phyloP scores from a whole-genome alignment of 2,113 vertebrate species.

The Euleptes europaea region DNA sequence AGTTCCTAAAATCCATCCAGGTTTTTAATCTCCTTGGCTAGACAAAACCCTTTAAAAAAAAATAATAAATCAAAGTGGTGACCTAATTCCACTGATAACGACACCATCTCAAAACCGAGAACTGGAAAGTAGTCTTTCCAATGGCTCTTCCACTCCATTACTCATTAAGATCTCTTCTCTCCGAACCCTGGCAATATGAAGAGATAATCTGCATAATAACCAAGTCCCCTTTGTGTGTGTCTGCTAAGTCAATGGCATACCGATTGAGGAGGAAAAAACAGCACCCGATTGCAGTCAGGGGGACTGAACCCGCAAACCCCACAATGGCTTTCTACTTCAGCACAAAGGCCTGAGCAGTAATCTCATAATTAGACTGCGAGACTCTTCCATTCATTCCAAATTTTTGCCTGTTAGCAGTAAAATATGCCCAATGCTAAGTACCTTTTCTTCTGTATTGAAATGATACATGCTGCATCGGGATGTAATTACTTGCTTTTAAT shows the following conservation, averaged over 20 bases:
- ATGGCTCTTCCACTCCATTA: conserved; percentile 29
- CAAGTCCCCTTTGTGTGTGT: conserved; percentile 47
- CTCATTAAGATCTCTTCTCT: conserved; percentile 16
- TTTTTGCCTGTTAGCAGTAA: conserved; percentile 49
- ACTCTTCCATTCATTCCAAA: conserved; percentile 31
- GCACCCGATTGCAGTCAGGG: conserved; percentile 29
- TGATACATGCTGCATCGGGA: conserved; percentile 18
- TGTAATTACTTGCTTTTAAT: conserved; percentile 42
- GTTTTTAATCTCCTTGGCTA: not conserved
- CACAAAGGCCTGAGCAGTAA: conserved; percentile 43
- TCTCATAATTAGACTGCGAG: conserved; percentile 53
- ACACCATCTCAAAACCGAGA: conserved; percentile 32
- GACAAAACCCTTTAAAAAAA: conserved; percentile 24
- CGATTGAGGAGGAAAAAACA: conserved; percentile 51
- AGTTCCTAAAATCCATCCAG: not conserved
- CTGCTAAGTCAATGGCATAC: conserved; percentile 54
- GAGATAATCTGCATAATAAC: conserved; percentile 68
- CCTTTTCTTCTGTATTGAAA: conserved; percentile 39
- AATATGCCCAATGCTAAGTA: conserved; percentile 39
- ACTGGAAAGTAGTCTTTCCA: conserved; percentile 34
- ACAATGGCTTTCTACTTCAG: conserved; percentile 31
- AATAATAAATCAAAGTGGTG: conserved; percentile 34
- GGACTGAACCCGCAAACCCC: not conserved
- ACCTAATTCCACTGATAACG: conserved; percentile 39
- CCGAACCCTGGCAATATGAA: conserved; percentile 34